These are phyloP conservation scores for Pampus argenteus DNA, from an alignment of 2,797 vertebrate genomes.

Conservation along the genomic window DNA sequence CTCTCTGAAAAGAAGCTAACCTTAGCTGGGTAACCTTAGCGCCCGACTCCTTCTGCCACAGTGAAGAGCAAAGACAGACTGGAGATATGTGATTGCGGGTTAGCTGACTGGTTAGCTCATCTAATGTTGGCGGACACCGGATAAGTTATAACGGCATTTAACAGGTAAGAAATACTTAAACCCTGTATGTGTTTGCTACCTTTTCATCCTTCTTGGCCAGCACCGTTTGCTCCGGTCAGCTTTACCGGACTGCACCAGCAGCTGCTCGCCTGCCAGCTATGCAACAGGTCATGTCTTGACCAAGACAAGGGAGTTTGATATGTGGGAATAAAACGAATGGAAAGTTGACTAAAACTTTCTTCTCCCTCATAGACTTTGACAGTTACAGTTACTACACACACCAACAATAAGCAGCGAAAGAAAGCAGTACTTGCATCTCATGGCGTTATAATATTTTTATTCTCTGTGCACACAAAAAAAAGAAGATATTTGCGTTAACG, in stretches of 20 bases:
- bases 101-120: constrained; percentile 33
- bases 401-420: not conserved
- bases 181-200: not conserved
- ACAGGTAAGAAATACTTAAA: constrained; percentile 63
- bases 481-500: not conserved
- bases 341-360: not conserved
- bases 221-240: not conserved
- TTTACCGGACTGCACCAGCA: constrained; percentile 5
- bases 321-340: not conserved
- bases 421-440: not conserved
- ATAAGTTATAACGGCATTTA: constrained; percentile 33
- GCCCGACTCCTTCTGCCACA: constrained; percentile 30
- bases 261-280: constrained; percentile 30
- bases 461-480: not conserved
- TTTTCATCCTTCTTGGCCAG: not conserved
- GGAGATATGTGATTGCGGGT: constrained; percentile 53
- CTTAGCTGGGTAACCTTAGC: constrained; percentile 66
- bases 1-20: constrained; percentile 62
- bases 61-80: constrained; percentile 31
- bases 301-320: not conserved
- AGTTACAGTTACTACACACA: not conserved
- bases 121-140: constrained; percentile 49
- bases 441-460: not conserved
- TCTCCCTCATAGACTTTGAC: not conserved
- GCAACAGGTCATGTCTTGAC: constrained; percentile 64